Percentiles rank a stretch among this genome's conserved stretches.
Conservation (phyloP, 2,888 invertebrate species). For the Chalcosyrphus nemorum region DNA sequence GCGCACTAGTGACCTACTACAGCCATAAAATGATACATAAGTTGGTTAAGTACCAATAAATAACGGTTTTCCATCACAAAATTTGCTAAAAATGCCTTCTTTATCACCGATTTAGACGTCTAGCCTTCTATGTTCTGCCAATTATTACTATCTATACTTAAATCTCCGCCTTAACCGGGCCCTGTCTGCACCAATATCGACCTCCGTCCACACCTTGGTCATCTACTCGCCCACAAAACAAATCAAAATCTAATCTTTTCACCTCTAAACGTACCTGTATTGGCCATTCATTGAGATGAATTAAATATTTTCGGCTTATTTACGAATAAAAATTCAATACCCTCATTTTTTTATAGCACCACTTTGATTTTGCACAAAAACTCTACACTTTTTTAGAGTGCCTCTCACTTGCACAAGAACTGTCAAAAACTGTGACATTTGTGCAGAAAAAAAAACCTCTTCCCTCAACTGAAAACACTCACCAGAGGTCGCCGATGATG, state of each 20-base stretch:
- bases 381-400: conserved; percentile 41
- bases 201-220: neutral
- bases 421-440: conserved; percentile 57
- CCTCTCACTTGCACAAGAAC: neutral
- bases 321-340: conserved; percentile 29
- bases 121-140: no score
- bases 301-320: conserved; percentile 36
- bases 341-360: conserved; percentile 22
- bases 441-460: no score
- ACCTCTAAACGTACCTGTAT: conserved; percentile 31
- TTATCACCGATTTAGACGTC: no score
- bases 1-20: no score
- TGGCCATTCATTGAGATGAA: conserved; percentile 51
- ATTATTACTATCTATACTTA: neutral
- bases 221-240: neutral
- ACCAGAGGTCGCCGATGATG: conserved; percentile 69
- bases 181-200: neutral
- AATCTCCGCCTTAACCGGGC: neutral
- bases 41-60: no score
- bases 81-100: no score
- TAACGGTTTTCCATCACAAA: no score
- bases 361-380: conserved; percentile 26
- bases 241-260: neutral
- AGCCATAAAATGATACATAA: no score
- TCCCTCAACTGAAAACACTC: conserved; percentile 45